Evolutionary conservation across 2,797 vertebrate species (phyloP).

Genomic region (Taeniopygia guttata): DNA sequence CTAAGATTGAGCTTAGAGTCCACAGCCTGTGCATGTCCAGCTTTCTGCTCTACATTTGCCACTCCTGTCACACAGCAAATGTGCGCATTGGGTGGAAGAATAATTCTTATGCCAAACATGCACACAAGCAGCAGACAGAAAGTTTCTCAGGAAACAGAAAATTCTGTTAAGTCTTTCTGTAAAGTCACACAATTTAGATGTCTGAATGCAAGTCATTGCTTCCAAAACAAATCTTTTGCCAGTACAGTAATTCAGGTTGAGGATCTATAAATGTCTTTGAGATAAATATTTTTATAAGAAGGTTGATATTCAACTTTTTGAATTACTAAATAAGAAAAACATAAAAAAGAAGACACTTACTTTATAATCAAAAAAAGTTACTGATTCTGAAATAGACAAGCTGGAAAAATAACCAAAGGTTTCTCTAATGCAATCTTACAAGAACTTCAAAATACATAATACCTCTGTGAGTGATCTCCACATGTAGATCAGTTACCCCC

Average conservation of each 20-base stretch:
- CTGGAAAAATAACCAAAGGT: not conserved
- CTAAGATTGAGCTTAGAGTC: not conserved
- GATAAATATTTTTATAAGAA: constrained; percentile 15
- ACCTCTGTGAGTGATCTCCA: not conserved
- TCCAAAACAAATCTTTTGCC: not conserved
- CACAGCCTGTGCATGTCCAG: not conserved
- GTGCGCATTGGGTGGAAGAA: not conserved
- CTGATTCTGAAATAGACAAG: constrained; percentile 2
- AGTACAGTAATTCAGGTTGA: not conserved
- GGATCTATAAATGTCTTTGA: constrained; percentile 8
- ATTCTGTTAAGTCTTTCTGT: not conserved
- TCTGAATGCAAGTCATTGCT: constrained; percentile 27
- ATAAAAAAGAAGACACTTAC: not conserved
- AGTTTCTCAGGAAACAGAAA: constrained; percentile 11
- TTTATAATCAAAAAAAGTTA: not conserved
- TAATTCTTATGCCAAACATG: constrained; percentile 8
- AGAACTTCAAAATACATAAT: not conserved
- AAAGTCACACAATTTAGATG: constrained; percentile 3
- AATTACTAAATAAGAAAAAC: not conserved
- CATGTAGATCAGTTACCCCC: not conserved
- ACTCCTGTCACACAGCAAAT: not conserved
- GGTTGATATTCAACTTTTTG: not conserved
- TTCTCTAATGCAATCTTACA: not conserved
- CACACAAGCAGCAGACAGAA: not conserved
- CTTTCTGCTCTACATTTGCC: not conserved